These are phyloP conservation scores for Neogale vison DNA, from an alignment of 2,113 vertebrate genomes.

Conservation along the genomic window DNA sequence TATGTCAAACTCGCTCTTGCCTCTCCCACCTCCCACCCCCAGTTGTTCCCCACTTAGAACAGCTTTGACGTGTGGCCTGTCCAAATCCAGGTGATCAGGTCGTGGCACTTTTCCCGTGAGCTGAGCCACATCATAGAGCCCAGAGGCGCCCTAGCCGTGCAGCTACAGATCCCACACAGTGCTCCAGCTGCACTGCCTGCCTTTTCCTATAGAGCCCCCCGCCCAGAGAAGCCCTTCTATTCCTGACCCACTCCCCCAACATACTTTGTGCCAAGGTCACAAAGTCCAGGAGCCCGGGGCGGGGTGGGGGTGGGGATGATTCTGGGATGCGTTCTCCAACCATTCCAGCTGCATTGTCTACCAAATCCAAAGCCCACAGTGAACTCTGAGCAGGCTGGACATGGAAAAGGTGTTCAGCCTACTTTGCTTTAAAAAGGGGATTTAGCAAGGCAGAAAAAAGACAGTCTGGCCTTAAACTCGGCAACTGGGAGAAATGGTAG, in stretches of 20 bases:
- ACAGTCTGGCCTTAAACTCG: background rate
- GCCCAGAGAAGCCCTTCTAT: background rate
- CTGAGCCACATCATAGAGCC: accelerated
- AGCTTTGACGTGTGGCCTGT: background rate
- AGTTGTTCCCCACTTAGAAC: background rate
- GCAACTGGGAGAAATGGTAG: background rate
- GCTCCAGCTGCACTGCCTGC: background rate
- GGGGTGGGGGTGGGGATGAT: no score
- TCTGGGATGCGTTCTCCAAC: background rate
- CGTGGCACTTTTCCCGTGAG: background rate
- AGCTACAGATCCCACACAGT: background rate
- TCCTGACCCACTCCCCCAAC: background rate
- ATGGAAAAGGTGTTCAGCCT: background rate
- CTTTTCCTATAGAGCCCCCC: background rate
- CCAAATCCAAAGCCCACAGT: background rate
- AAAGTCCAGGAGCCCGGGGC: background rate
- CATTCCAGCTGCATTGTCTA: background rate
- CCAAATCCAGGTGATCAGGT: background rate
- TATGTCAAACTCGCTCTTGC: background rate
- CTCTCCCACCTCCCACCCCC: background rate
- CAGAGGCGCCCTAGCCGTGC: accelerated
- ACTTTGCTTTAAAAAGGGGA: background rate
- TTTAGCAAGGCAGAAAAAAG: background rate
- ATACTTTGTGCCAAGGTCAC: background rate
- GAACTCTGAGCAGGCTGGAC: background rate